Percentiles rank a stretch among this genome's conserved stretches.
phyloP scores from a whole-genome alignment of 2,113 vertebrate species.

The Colinus virginianus region DNA sequence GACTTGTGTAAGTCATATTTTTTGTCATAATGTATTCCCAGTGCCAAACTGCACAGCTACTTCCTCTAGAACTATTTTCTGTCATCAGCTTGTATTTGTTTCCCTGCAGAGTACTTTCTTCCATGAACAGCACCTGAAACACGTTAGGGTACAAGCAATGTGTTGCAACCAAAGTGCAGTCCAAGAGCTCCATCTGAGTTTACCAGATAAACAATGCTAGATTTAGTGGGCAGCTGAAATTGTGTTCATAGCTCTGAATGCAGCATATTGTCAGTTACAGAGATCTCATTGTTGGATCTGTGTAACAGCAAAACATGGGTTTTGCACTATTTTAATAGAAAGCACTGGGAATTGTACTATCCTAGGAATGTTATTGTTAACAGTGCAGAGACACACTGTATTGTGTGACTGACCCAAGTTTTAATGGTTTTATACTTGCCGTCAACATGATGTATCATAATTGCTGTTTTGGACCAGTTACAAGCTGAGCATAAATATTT shows the following conservation, averaged over 20 bases:
- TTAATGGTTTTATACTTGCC: conserved; percentile 22
- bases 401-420: conserved; percentile 39
- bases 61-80: not conserved
- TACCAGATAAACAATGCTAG: not conserved
- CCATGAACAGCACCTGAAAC: not conserved
- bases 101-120: not conserved
- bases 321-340: conserved; percentile 9
- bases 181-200: not conserved
- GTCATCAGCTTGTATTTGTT: not conserved
- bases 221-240: not conserved
- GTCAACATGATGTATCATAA: conserved; percentile 68
- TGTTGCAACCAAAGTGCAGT: not conserved
- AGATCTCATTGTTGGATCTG: not conserved
- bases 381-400: conserved; percentile 4
- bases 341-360: not conserved
- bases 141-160: not conserved
- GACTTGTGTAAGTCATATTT: not conserved
- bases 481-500: conserved; percentile 67
- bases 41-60: not conserved
- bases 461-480: conserved; percentile 74
- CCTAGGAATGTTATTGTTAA: not conserved
- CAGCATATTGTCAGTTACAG: not conserved
- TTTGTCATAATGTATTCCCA: not conserved
- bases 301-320: not conserved
- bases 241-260: not conserved